phyloP scores from a whole-genome alignment of 2,888 invertebrate genomes.

The Litoditis marina region DNA sequence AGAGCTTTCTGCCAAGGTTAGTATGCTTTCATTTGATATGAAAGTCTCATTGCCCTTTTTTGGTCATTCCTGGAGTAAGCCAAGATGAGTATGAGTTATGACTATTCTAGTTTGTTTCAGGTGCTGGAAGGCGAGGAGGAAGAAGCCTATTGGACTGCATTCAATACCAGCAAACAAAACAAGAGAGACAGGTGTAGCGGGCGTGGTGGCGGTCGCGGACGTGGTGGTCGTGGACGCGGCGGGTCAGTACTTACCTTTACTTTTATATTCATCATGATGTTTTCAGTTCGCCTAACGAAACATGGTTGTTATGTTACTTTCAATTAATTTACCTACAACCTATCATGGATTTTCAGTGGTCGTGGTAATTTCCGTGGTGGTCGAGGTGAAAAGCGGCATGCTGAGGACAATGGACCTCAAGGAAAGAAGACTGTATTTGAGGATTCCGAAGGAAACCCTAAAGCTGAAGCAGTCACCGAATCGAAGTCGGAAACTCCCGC shows the following conservation, averaged over 20 bases:
- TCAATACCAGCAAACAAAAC: constrained; percentile 42
- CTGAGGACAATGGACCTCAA: no score
- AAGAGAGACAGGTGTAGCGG: constrained; percentile 23
- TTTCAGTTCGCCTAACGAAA: no score
- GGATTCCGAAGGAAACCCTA: background rate
- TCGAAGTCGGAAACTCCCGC: no score
- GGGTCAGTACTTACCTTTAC: background rate
- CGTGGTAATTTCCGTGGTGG: constrained; percentile 23
- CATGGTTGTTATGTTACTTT: no score
- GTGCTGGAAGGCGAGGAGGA: constrained; percentile 59
- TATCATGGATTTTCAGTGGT: constrained; percentile 18
- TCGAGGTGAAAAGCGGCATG: no score
- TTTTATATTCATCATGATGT: no score
- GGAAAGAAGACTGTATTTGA: background rate
- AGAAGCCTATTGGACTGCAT: constrained; percentile 56
- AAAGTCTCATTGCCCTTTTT: no score
- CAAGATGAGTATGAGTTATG: no score
- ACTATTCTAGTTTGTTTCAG: background rate
- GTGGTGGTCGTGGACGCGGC: constrained; percentile 22
- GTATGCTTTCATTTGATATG: background rate
- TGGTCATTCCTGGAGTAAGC: no score
- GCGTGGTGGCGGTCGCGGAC: constrained; percentile 29
- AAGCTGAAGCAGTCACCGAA: background rate
- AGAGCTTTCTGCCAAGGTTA: constrained; percentile 32
- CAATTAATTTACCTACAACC: background rate